Evolutionary conservation across 1,140 invertebrate species (phyloP), one percentile per base, ranked within the genome.

Genomic region (Nasonia vitripennis): DNA sequence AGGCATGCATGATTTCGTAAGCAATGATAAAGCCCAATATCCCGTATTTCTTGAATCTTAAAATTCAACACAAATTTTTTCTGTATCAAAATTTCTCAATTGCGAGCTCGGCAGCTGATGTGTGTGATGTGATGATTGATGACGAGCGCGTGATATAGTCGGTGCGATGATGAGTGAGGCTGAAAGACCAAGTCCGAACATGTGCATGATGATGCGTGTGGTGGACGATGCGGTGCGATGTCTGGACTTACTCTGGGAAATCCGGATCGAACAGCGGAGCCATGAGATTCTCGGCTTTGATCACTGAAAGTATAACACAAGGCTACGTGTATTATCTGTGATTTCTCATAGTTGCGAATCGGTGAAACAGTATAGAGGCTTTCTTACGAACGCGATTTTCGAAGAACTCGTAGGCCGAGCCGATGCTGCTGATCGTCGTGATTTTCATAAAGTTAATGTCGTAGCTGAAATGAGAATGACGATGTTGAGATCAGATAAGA

Each of bases 381-480:
- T 55, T 55, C 81, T 83, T 83, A 83, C 81, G 73, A 83, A 83
- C 73, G 55, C 71, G 51, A 83, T 83, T 83, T 77, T 83, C 81
- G 41, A 83, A 77, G n/a, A 83, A 83, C 23, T 83, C 81, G 55
- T 83, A 83, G 7, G 73, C 81, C 2, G 73, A 83, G 1, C 81
- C 81, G 67, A 83, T 75, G 67, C 73, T 83, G 73, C 81, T 77
- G 9, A 83, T 45, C 14, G 73, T 83, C 23, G 73, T 77, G 41
- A 83, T 83, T 68, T 45, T 83, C 71, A 83, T 67, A 67, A 83
- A 68, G 67, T 77, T 75, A 27, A 77, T 67, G 12, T 77, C 45
- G 14, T n/a, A 31, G 6, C 73, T 83, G 27, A 12, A 62, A 74
- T 74, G 23, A 37, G 70, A 67, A 67, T 67, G 27, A 27, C n/a